Conservation (phyloP, 2,797 vertebrate genomes). For the Sebastes reedi region DNA sequence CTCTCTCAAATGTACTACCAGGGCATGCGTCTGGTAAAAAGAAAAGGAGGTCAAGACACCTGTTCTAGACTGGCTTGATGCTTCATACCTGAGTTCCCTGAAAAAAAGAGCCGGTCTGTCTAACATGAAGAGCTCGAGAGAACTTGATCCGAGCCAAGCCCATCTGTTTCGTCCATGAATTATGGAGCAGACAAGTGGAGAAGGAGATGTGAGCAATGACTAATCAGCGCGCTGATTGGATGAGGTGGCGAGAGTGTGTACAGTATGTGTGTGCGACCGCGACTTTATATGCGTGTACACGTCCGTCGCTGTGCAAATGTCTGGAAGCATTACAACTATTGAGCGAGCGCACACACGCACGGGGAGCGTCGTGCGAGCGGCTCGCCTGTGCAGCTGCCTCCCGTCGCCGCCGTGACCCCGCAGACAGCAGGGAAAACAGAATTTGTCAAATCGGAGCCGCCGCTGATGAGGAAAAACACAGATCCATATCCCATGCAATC, state of each 20-base stretch:
- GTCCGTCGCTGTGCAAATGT: conserved; percentile 6
- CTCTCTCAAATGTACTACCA: background rate
- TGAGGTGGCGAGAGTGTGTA: background rate
- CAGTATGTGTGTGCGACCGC: background rate
- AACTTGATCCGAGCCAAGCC: conserved; percentile 31
- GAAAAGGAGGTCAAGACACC: conserved; percentile 4
- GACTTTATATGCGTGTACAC: background rate
- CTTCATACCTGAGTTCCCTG: conserved; percentile 22
- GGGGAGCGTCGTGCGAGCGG: background rate
- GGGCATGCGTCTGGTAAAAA: background rate
- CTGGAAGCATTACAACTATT: conserved; percentile 26
- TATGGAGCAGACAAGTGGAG: conserved; percentile 41
- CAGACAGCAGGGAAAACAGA: conserved; percentile 75
- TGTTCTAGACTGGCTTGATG: conserved; percentile 2
- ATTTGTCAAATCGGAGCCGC: conserved; percentile 73
- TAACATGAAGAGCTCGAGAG: conserved; percentile 7
- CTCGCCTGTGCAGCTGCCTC: conserved; percentile 61
- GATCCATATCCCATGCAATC: conserved; percentile 58
- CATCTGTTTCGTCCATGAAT: conserved; percentile 66
- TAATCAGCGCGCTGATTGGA: conserved; percentile 60
- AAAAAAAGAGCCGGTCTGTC: conserved; percentile 8
- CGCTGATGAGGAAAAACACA: conserved; percentile 77
- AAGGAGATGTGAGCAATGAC: conserved; percentile 45
- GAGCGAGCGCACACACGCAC: conserved; percentile 11
- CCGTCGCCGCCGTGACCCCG: conserved; percentile 33